Percentiles rank a stretch among this genome's conserved stretches.
phyloP scores from a whole-genome alignment of 2,797 vertebrate genomes.

The Artibeus jamaicensis region DNA sequence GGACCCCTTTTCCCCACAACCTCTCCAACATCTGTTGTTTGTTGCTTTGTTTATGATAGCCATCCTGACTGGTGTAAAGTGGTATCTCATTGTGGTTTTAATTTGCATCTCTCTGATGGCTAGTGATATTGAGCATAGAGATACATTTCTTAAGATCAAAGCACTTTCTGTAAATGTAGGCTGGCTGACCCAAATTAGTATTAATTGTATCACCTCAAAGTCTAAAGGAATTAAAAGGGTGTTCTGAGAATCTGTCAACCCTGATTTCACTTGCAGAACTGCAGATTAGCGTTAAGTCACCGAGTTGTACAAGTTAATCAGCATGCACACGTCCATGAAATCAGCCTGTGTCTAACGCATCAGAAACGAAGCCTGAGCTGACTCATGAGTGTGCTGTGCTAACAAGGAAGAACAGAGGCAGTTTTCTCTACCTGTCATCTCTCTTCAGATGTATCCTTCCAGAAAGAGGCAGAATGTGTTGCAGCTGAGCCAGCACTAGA shows the following conservation, averaged over 20 bases:
- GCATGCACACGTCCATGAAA: background rate
- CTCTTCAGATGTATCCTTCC: background rate
- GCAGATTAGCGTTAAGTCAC: constrained; percentile 11
- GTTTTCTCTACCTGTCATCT: background rate
- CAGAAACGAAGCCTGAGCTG: background rate
- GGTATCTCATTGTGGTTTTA: too few relatives aligned
- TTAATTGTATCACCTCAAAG: background rate
- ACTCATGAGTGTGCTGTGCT: background rate
- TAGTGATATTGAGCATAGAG: too few relatives aligned
- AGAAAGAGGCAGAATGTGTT: background rate
- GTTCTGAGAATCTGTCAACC: constrained; percentile 10
- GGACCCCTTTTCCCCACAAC: too few relatives aligned
- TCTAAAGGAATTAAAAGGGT: background rate
- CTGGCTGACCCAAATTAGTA: background rate
- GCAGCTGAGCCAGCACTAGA: background rate
- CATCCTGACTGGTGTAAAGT: too few relatives aligned
- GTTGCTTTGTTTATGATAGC: too few relatives aligned
- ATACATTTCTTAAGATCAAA: background rate
- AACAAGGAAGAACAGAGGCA: background rate
- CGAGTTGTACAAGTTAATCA: background rate
- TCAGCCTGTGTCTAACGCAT: background rate
- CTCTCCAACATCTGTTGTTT: too few relatives aligned
- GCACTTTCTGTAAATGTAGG: background rate
- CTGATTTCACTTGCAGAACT: background rate
- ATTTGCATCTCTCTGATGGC: too few relatives aligned